A percentile compares a stretch with the other conserved stretches of the same genome.
Evolutionary conservation across 2,113 vertebrate genomes (phyloP).

Genomic region (Danionella cerebrum): DNA sequence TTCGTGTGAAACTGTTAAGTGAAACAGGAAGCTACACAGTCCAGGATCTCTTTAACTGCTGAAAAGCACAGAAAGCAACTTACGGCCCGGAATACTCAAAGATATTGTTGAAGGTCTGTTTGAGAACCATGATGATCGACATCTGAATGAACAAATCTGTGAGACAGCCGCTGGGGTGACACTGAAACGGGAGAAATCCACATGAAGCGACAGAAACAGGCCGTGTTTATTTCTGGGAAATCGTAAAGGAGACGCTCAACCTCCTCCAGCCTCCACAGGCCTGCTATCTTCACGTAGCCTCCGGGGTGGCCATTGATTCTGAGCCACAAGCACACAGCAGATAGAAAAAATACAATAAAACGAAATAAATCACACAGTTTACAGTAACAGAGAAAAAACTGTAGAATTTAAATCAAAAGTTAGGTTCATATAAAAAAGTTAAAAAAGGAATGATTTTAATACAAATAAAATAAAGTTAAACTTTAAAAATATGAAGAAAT

Average conservation of each 20-base stretch:
- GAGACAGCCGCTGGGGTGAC: conserved; percentile 95
- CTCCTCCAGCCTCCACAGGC: conserved; percentile 83
- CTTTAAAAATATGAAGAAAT: too few relatives aligned
- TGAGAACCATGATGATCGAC: conserved; percentile 97
- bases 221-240: not conserved
- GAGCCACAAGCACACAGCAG: not conserved
- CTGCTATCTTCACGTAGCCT: conserved; percentile 70
- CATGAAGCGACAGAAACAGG: not conserved
- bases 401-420: too few relatives aligned
- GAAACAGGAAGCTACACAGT: too few relatives aligned
- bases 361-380: too few relatives aligned
- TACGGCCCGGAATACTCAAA: conserved; percentile 95
- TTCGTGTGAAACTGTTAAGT: too few relatives aligned
- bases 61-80: conserved; percentile 39
- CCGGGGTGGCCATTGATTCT: conserved; percentile 90
- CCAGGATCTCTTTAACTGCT: not conserved
- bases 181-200: conserved; percentile 64
- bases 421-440: too few relatives aligned
- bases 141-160: conserved; percentile 97
- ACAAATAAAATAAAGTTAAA: too few relatives aligned
- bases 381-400: too few relatives aligned
- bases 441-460: too few relatives aligned
- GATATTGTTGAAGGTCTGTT: conserved; percentile 95
- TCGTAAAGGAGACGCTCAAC: conserved; percentile 47
- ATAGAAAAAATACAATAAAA: not conserved